A percentile compares a stretch with the other conserved stretches of the same genome.
Evolutionary conservation across 37 sponge, comb jelly and placozoan species (phyloP).

Genomic region (Axinella damicornis): DNA sequence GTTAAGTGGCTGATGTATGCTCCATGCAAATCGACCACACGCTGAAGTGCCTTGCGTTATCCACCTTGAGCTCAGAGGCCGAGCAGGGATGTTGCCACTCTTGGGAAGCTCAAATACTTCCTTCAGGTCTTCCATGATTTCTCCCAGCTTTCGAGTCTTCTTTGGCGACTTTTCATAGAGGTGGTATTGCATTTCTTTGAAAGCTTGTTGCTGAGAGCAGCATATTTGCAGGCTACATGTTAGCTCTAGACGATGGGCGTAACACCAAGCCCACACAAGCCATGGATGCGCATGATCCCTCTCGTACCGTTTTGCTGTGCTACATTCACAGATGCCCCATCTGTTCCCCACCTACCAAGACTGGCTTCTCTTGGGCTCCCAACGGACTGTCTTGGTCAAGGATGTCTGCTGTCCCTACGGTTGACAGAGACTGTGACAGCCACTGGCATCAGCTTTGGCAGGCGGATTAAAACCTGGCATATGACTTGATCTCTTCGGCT

Average conservation of each 20-base stretch:
- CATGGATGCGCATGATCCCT: slow-evolving; percentile 47
- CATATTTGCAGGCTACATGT: slow-evolving; percentile 67
- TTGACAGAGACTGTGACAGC: slow-evolving; percentile 17
- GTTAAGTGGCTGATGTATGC: slow-evolving; percentile 47
- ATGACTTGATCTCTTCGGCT: slow-evolving; percentile 27
- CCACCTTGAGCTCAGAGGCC: slow-evolving; percentile 39
- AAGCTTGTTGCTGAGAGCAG: slow-evolving; percentile 32
- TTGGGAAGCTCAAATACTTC: slow-evolving; percentile 52
- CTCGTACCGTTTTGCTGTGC: slow-evolving; percentile 60
- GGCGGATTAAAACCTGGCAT: slow-evolving; percentile 38
- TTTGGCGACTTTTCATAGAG: slow-evolving; percentile 59
- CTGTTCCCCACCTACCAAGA: slow-evolving; percentile 28
- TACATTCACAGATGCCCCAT: slow-evolving; percentile 73
- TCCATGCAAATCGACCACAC: slow-evolving; percentile 49
- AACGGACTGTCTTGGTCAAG: slow-evolving; percentile 11
- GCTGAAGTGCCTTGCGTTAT: slow-evolving; percentile 52
- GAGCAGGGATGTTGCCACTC: slow-evolving; percentile 54
- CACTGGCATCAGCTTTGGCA: neutral
- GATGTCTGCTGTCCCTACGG: slow-evolving; percentile 22
- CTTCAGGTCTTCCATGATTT: slow-evolving; percentile 50
- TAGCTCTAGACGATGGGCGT: slow-evolving; percentile 65
- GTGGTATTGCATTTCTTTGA: slow-evolving; percentile 40
- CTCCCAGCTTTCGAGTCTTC: slow-evolving; percentile 46
- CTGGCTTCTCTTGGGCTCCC: neutral
- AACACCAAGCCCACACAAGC: slow-evolving; percentile 65